phyloP scores from a whole-genome alignment of 2,888 invertebrate genomes.

The Invenusta paracnida region DNA sequence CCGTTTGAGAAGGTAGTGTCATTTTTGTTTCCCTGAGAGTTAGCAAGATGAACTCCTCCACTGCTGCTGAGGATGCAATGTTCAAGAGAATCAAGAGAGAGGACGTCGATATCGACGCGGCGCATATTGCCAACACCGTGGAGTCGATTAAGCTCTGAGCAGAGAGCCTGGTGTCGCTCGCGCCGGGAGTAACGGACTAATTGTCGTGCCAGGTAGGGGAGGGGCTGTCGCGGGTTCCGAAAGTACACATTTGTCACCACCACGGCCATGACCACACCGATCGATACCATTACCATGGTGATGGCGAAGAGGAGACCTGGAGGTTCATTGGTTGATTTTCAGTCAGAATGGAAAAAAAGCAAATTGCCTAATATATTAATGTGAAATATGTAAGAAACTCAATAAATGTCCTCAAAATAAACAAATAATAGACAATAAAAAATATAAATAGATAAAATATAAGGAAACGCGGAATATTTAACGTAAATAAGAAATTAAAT shows the following conservation, averaged over 20 bases:
- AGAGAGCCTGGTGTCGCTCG: neutral
- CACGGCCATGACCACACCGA: conserved; percentile 8
- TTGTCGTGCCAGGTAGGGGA: neutral
- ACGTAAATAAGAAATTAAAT: too few species aligned
- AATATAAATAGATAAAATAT: too few species aligned
- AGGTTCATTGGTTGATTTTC: too few species aligned
- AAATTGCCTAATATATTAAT: too few species aligned
- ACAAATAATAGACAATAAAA: too few species aligned
- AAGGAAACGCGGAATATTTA: too few species aligned
- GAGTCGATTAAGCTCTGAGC: neutral
- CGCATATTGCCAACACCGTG: neutral
- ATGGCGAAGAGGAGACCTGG: neutral
- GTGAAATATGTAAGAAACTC: too few species aligned
- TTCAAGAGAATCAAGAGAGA: neutral
- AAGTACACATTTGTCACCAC: neutral
- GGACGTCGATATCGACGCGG: neutral
- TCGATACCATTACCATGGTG: conserved; percentile 13
- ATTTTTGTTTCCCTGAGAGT: too few species aligned
- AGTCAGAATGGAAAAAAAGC: too few species aligned
- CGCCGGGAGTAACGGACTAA: neutral
- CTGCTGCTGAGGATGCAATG: neutral
- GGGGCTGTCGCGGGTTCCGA: neutral
- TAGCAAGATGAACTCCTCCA: too few species aligned
- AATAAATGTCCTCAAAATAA: too few species aligned
- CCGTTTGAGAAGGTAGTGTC: too few species aligned